Conservation (phyloP, 2,888 invertebrate species). For the Lypha dubia region DNA sequence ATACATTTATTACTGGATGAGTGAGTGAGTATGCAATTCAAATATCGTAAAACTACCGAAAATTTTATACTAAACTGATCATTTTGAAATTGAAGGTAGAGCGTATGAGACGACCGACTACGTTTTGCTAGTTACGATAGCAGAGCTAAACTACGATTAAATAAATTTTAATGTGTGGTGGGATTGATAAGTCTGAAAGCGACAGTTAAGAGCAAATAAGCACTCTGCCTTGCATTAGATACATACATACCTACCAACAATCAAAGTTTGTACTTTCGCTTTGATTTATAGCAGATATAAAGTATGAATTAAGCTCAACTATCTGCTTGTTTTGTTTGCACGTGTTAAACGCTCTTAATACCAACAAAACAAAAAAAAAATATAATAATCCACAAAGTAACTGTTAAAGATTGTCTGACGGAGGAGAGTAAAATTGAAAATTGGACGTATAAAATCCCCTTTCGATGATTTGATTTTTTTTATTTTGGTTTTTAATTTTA, state of each 20-base stretch:
- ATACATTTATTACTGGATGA: too few relatives aligned
- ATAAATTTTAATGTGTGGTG: constrained; percentile 55
- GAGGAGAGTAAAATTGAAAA: background rate
- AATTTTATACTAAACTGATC: constrained; percentile 15
- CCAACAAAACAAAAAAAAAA: background rate
- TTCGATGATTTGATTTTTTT: constrained; percentile 2
- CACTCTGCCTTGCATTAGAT: constrained; percentile 62
- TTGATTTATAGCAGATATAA: constrained; percentile 56
- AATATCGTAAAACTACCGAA: background rate
- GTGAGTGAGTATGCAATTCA: constrained; percentile 15
- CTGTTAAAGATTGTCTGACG: constrained; percentile 16
- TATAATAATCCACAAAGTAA: constrained; percentile 22
- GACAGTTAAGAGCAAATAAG: constrained; percentile 35
- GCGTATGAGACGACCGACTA: constrained; percentile 20
- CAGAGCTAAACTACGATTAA: constrained; percentile 68
- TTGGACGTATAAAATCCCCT: constrained; percentile 23
- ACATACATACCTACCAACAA: too few relatives aligned
- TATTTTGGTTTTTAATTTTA: background rate
- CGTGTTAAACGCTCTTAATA: constrained; percentile 25
- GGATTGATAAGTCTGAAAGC: constrained; percentile 58
- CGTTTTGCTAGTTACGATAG: constrained; percentile 64
- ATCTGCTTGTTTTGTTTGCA: constrained; percentile 20
- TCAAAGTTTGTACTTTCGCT: constrained; percentile 59
- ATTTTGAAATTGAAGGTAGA: constrained; percentile 25
- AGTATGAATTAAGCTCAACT: constrained; percentile 36